phyloP scores from a whole-genome alignment of 2,113 vertebrate species.

The Leucosticte australis region DNA sequence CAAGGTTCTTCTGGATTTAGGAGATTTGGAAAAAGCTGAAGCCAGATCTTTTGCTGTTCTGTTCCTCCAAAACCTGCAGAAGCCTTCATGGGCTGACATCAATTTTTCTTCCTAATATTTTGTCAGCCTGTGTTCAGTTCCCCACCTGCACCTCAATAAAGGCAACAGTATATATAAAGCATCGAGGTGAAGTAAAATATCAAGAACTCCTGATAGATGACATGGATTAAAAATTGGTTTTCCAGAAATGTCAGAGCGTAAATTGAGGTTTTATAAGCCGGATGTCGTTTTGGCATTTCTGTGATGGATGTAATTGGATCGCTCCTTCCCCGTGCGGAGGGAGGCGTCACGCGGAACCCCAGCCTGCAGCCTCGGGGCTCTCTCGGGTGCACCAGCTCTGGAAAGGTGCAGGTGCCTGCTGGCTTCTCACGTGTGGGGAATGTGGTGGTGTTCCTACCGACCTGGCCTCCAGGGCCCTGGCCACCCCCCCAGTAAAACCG shows the following conservation, averaged over 20 bases:
- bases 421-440: not conserved
- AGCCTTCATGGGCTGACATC: not conserved
- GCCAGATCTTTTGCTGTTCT: not conserved
- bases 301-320: not conserved
- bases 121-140: not conserved
- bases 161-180: not conserved
- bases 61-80: not conserved
- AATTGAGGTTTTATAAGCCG: not conserved
- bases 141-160: not conserved
- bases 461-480: not conserved
- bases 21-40: not conserved
- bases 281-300: not conserved
- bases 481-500: not conserved
- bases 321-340: not conserved
- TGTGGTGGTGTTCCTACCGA: not conserved
- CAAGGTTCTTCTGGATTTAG: not conserved
- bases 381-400: not conserved
- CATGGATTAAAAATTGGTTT: not conserved
- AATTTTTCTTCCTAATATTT: not conserved
- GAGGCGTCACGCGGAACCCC: not conserved
- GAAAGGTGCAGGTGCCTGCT: not conserved
- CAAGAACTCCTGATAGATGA: not conserved
- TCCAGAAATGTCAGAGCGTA: conserved; percentile 4
- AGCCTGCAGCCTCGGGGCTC: not conserved
- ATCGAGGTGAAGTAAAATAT: not conserved